A percentile compares a stretch with the other conserved stretches of the same genome.
Conservation (phyloP, 2,888 invertebrate genomes). For the Ditylenchus weischeri region DNA sequence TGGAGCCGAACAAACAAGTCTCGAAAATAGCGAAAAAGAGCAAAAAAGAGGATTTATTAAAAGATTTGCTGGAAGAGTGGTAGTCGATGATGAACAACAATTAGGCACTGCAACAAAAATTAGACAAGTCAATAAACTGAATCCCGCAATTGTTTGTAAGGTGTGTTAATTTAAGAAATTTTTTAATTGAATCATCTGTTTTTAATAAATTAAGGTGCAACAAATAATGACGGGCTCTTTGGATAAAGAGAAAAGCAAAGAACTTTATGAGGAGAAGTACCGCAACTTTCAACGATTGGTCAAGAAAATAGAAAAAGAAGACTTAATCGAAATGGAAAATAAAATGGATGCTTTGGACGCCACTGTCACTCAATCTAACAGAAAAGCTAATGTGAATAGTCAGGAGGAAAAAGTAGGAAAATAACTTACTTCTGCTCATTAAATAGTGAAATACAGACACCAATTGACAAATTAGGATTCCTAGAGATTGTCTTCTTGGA, state of each 20-base stretch:
- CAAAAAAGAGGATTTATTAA: too few species aligned
- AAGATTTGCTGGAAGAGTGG: slow-evolving; percentile 1
- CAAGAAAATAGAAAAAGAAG: slow-evolving; percentile 3
- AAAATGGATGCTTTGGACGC: slow-evolving; percentile 29
- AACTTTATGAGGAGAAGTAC: slow-evolving; percentile 23
- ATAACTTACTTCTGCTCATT: too few species aligned
- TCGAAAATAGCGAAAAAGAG: too few species aligned
- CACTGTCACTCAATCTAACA: slow-evolving; percentile 22
- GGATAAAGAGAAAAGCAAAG: slow-evolving; percentile 20
- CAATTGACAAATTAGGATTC: too few species aligned
- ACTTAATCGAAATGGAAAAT: slow-evolving; percentile 35
- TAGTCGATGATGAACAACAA: not conserved
- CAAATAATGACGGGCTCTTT: slow-evolving; percentile 11
- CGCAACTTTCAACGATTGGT: slow-evolving; percentile 1
- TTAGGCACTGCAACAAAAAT: not conserved
- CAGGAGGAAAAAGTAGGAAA: slow-evolving; percentile 39
- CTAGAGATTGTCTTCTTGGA: too few species aligned
- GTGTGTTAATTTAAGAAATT: slow-evolving; percentile 8
- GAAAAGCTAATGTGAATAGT: slow-evolving; percentile 23
- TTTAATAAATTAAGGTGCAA: slow-evolving; percentile 10
- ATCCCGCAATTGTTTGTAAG: slow-evolving; percentile 12
- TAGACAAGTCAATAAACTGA: slow-evolving; percentile 9
- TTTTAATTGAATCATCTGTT: slow-evolving; percentile 7
- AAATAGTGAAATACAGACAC: too few species aligned
- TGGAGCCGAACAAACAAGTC: too few species aligned